A percentile compares a stretch with the other conserved stretches of the same genome.
phyloP scores from a whole-genome alignment of 2,888 invertebrate species.

The Yponomeuta plumbellus region DNA sequence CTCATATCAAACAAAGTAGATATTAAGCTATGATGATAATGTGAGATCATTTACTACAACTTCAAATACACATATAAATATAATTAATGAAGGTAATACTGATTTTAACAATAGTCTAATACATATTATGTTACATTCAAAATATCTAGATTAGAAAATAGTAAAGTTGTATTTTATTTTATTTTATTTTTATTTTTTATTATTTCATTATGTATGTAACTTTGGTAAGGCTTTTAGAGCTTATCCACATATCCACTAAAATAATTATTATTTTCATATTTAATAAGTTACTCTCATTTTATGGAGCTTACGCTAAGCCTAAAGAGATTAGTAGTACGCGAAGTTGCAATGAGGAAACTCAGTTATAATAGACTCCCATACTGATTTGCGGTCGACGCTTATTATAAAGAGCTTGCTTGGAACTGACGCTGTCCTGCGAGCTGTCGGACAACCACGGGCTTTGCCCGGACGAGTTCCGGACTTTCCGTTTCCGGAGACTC shows the following conservation, averaged over 20 bases:
- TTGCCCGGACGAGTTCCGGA: constrained; percentile 59
- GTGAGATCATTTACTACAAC: constrained; percentile 15
- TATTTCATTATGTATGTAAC: neutral
- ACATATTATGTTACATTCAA: neutral
- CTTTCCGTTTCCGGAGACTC: constrained; percentile 80
- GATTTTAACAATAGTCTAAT: neutral
- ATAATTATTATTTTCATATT: neutral
- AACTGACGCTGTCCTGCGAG: constrained; percentile 63
- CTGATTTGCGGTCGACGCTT: constrained; percentile 68
- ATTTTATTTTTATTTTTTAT: too few relatives aligned
- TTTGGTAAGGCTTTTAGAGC: neutral
- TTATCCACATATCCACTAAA: neutral
- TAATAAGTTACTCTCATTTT: neutral
- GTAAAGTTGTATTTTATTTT: neutral
- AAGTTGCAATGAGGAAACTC: neutral
- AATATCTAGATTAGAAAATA: neutral
- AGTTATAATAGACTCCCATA: constrained; percentile 67
- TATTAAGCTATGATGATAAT: neutral
- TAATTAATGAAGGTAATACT: neutral
- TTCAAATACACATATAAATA: constrained; percentile 3
- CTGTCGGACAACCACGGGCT: constrained; percentile 71
- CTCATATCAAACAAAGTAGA: neutral
- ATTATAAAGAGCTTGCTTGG: constrained; percentile 54
- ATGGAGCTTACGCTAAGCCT: neutral
- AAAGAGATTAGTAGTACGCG: neutral